These are phyloP conservation scores for Dicyrtoma fusca DNA, from an alignment of 2,888 invertebrate genomes.

Conservation along the genomic window DNA sequence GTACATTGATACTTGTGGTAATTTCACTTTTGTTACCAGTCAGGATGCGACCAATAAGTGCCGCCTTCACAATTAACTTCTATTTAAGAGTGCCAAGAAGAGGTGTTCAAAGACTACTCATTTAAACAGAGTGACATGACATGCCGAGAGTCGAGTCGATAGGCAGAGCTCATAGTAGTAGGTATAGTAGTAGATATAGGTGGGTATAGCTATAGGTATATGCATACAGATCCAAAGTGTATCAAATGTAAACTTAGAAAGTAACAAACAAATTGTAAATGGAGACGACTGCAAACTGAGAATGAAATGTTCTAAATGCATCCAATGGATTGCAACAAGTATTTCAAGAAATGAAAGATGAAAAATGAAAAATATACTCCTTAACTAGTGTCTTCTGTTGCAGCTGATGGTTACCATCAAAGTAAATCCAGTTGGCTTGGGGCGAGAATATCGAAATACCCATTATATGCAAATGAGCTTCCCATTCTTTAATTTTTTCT, in stretches of 20 bases:
- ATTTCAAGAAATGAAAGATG: slow-evolving; percentile 24
- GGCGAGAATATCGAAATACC: slow-evolving; percentile 39
- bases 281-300: slow-evolving; percentile 32
- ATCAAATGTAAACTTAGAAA: slow-evolving; percentile 22
- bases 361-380: slow-evolving; percentile 33
- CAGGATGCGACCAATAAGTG: slow-evolving; percentile 32
- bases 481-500: slow-evolving; percentile 44
- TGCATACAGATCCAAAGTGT: slow-evolving; percentile 11
- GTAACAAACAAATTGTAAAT: slow-evolving; percentile 23
- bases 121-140: slow-evolving; percentile 27
- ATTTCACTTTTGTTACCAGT: slow-evolving; percentile 24
- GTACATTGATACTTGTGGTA: slow-evolving; percentile 22
- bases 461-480: slow-evolving; percentile 54
- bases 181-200: not conserved
- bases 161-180: not conserved
- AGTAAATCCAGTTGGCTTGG: slow-evolving; percentile 25
- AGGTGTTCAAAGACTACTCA: slow-evolving; percentile 37
- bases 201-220: slow-evolving; percentile 16
- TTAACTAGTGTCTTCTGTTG: slow-evolving; percentile 22
- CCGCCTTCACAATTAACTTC: slow-evolving; percentile 37
- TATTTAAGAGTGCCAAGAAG: slow-evolving; percentile 32
- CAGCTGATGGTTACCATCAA: slow-evolving; percentile 23
- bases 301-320: slow-evolving; percentile 21
- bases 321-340: slow-evolving; percentile 28
- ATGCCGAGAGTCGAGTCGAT: not conserved